Evolutionary conservation across 2,797 vertebrate genomes (phyloP).

Genomic region (Chiropotes sagulatus): DNA sequence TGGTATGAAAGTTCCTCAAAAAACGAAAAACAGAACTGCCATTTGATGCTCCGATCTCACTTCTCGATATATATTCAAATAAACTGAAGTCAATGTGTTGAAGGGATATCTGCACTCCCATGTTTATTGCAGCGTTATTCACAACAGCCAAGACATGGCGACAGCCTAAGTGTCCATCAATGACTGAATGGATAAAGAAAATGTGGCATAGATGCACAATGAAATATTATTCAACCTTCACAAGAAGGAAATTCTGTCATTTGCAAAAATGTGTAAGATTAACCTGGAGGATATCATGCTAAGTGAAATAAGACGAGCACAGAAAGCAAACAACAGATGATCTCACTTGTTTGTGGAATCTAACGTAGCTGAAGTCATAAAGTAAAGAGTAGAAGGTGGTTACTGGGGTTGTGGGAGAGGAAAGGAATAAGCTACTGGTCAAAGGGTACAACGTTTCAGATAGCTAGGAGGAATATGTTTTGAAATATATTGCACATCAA

Average conservation of each 20-base stretch:
- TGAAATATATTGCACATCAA: background rate
- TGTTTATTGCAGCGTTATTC: background rate
- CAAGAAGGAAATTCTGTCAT: background rate
- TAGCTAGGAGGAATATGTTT: background rate
- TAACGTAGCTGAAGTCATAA: background rate
- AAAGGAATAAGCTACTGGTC: background rate
- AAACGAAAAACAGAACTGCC: background rate
- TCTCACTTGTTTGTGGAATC: background rate
- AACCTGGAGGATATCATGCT: background rate
- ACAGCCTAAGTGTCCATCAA: background rate
- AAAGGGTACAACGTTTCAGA: background rate
- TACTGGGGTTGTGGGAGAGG: background rate
- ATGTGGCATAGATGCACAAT: background rate
- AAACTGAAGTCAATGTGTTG: background rate
- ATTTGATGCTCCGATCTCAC: background rate
- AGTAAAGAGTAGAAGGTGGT: background rate
- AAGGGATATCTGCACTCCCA: background rate
- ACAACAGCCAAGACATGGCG: background rate
- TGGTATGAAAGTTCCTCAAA: background rate
- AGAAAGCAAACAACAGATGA: background rate
- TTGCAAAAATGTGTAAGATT: background rate
- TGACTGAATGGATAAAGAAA: background rate
- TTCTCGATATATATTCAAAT: background rate
- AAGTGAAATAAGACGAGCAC: background rate
- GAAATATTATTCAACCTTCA: background rate